phyloP scores from a whole-genome alignment of 2,797 vertebrate species.

The Brotula barbata region DNA sequence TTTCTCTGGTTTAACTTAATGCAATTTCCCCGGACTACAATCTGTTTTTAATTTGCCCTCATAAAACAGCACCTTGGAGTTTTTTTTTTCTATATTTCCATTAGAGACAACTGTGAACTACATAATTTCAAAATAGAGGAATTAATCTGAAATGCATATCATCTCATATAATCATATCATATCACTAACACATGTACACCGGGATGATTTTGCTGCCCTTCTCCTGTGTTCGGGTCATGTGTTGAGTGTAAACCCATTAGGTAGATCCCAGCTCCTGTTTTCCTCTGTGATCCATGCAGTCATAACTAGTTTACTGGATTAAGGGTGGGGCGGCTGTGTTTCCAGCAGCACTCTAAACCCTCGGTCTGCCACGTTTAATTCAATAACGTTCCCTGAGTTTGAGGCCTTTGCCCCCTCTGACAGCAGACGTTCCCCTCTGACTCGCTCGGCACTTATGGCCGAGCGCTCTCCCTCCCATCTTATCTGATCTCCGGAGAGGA shows the following conservation, averaged over 20 bases:
- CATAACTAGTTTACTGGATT: conserved; percentile 76
- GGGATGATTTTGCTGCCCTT: not conserved
- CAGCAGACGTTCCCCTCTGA: conserved; percentile 57
- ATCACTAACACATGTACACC: too few relatives aligned
- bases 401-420: conserved; percentile 67
- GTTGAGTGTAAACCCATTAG: too few relatives aligned
- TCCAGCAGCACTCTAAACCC: conserved; percentile 69
- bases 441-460: conserved; percentile 48
- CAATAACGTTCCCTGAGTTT: conserved; percentile 59
- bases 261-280: conserved; percentile 47
- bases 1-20: conserved; percentile 34
- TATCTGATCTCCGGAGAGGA: conserved; percentile 65
- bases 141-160: not conserved
- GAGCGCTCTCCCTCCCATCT: conserved; percentile 38
- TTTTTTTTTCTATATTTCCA: conserved; percentile 99
- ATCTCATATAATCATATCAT: too few relatives aligned
- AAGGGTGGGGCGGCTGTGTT: conserved; percentile 64
- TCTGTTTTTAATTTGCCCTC: conserved; percentile 53
- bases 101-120: conserved; percentile 97
- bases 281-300: conserved; percentile 49
- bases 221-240: too few relatives aligned
- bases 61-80: conserved; percentile 98
- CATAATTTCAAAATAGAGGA: conserved; percentile 40
- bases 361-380: conserved; percentile 74
- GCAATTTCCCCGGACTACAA: not conserved